Conservation (phyloP, 2,888 invertebrate species). For the Archaeoteleia sp. region DNA sequence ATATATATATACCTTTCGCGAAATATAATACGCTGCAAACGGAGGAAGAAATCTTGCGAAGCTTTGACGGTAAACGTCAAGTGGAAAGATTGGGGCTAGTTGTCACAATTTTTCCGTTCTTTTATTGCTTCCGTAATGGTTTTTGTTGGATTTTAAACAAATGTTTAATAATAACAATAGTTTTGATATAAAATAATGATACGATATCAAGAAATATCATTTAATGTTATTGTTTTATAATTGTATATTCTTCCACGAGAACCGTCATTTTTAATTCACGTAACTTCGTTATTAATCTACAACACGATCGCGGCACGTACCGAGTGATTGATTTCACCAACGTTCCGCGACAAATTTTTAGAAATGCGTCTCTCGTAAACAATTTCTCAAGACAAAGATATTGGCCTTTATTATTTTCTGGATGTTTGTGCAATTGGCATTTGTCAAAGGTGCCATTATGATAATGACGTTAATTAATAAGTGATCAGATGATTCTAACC, state of each 20-base stretch:
- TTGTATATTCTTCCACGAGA: constrained; percentile 17
- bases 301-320: constrained; percentile 26
- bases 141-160: no score
- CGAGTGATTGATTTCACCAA: constrained; percentile 41
- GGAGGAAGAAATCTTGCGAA: constrained; percentile 12
- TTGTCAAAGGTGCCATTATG: no score
- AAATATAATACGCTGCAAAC: constrained; percentile 26
- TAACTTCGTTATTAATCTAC: constrained; percentile 42
- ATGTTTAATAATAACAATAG: no score
- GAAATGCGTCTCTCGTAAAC: no score
- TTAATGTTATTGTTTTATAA: constrained; percentile 26
- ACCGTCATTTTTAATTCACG: constrained; percentile 48
- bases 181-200: constrained; percentile 4
- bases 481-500: background rate
- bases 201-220: constrained; percentile 16
- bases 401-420: no score
- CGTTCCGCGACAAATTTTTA: constrained; percentile 21
- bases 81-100: no score
- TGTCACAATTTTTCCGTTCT: no score
- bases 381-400: no score
- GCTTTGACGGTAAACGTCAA: constrained; percentile 36
- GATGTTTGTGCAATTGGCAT: no score
- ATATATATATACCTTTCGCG: constrained; percentile 18
- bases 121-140: no score
- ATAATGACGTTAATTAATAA: background rate